Percentiles rank a stretch among this genome's conserved stretches.
Conservation (phyloP, 2,113 vertebrate genomes). For the Myodes glareolus region DNA sequence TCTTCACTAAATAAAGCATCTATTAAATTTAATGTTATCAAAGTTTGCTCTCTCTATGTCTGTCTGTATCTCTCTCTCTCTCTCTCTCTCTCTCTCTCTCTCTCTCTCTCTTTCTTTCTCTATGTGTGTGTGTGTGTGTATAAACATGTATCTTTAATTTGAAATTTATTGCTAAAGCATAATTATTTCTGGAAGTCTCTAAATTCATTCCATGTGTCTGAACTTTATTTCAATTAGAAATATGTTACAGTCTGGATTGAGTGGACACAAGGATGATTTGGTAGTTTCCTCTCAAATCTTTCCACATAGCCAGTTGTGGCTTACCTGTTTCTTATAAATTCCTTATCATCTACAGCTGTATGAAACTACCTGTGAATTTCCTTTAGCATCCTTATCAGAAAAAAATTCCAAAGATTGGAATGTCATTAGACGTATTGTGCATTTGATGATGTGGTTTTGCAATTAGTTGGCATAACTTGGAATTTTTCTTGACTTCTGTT, state of each 20-base stretch:
- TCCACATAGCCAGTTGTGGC: not conserved
- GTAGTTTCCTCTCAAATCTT: not conserved
- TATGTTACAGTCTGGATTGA: not conserved
- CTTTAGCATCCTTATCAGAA: not conserved
- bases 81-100: fast-evolving
- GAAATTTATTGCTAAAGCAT: not conserved
- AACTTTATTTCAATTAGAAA: not conserved
- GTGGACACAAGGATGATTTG: not conserved
- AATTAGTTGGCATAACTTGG: not conserved
- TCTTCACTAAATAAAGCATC: not conserved
- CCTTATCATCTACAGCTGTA: not conserved
- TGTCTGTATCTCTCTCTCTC: not conserved
- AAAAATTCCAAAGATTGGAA: not conserved
- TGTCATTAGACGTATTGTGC: not conserved
- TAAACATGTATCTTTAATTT: not conserved
- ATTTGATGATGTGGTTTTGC: not conserved
- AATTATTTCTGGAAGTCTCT: not conserved
- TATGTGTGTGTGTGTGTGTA: not conserved
- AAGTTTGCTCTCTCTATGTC: not conserved
- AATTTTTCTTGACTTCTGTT: not conserved
- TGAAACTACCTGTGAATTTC: not conserved
- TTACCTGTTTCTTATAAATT: not conserved
- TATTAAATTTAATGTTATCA: not conserved
- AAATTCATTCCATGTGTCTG: not conserved
- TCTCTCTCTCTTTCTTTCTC: not conserved